Evolutionary conservation across 2,888 invertebrate species (phyloP).

Genomic region (Colletes collaris): DNA sequence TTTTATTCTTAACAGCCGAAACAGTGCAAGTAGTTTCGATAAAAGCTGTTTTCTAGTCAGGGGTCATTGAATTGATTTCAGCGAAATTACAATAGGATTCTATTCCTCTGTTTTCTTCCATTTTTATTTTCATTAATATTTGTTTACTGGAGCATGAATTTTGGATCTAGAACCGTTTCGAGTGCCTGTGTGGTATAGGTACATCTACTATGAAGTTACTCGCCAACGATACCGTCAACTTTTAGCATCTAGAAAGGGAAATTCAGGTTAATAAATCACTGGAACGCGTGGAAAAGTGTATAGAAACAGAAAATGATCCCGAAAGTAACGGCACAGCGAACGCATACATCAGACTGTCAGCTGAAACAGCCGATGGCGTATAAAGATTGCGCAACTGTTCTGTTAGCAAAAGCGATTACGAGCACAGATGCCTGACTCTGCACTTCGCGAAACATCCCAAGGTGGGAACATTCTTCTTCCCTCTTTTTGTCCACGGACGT

Average conservation of each 20-base stretch:
- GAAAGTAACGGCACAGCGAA: constrained; percentile 26
- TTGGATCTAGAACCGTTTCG: no score
- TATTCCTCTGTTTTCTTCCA: no score
- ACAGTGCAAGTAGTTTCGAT: no score
- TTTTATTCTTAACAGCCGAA: no score
- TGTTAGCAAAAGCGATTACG: constrained; percentile 41
- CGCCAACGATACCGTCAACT: background rate
- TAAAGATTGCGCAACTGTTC: constrained; percentile 27
- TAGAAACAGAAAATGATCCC: constrained; percentile 33
- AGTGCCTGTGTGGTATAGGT: no score
- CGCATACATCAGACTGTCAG: constrained; percentile 36
- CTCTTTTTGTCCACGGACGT: constrained; percentile 16
- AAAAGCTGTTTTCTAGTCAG: no score
- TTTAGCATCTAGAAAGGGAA: background rate
- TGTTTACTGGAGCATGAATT: no score
- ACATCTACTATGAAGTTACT: background rate
- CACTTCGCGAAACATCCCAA: constrained; percentile 26
- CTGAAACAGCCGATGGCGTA: constrained; percentile 37
- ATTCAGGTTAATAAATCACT: constrained; percentile 16
- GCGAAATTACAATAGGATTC: no score
- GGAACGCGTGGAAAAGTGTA: constrained; percentile 8
- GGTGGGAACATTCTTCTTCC: constrained; percentile 27
- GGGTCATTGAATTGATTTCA: no score
- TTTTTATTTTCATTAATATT: no score
- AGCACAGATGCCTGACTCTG: constrained; percentile 20